Conservation (phyloP, 2,797 vertebrate genomes). For the Chrysolophus pictus region DNA sequence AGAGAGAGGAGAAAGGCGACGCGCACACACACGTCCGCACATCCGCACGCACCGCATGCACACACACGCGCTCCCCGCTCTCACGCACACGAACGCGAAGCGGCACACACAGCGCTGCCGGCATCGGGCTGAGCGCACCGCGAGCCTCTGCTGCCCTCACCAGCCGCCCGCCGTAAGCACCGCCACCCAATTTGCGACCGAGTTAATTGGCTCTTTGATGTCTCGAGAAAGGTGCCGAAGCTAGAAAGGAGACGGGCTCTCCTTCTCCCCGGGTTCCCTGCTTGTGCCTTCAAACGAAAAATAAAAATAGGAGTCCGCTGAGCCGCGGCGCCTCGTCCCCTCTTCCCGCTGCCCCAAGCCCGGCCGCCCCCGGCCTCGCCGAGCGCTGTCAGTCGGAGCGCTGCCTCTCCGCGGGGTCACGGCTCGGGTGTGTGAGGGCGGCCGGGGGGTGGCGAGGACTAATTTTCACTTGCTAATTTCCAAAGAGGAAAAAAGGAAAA, state of each 20-base stretch:
- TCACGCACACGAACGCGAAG: neutral
- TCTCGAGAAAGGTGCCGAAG: conserved; percentile 86
- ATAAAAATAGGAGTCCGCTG: neutral
- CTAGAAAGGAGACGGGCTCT: conserved; percentile 78
- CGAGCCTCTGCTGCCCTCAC: conserved; percentile 86
- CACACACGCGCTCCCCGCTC: neutral
- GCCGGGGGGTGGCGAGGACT: conserved; percentile 60
- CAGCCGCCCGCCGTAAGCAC: conserved; percentile 90
- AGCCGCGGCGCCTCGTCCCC: conserved; percentile 11
- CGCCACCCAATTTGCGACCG: conserved; percentile 89
- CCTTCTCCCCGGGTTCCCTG: conserved; percentile 76
- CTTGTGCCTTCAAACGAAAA: conserved; percentile 78
- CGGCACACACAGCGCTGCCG: conserved; percentile 55
- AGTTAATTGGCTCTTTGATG: conserved; percentile 99
- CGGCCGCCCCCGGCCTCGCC: neutral
- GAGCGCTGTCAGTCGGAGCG: too few species aligned
- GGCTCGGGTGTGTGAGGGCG: neutral
- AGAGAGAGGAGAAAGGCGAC: neutral
- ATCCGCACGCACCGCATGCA: neutral
- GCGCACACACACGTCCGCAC: neutral
- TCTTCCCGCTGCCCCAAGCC: neutral
- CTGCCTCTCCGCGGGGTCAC: conserved; percentile 77
- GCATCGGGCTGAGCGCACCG: conserved; percentile 77
- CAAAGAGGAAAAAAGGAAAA: conserved; percentile 49
- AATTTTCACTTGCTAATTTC: conserved; percentile 85